Base-by-base conservation (phyloP, 2,888 invertebrate genomes). In the Ctena decussata region DNA sequence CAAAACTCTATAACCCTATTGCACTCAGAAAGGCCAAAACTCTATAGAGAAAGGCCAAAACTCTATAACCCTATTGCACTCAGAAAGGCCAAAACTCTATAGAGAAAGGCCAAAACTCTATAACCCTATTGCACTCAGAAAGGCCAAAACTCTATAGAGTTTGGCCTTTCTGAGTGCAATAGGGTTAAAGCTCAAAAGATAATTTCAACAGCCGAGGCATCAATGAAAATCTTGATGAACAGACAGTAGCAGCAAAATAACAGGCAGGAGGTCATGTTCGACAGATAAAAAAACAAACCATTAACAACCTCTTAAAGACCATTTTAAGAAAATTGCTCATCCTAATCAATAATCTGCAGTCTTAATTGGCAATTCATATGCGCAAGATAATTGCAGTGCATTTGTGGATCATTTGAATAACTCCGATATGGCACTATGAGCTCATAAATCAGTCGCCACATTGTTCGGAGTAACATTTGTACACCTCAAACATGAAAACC, bases 301-400 rank as follows among this genome's bases (percentile, higher is more conserved):
- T 15, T 53, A 18, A 53, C 53, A 41, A 41, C n/a, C 53, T 53
- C 53, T 53, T 53, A 18, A 53, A n/a, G 53, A 53, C 12, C 8
- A 12, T 8, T 53, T 53, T 5, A 53, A 53, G 21, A 53, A 53
- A 53, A 53, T 53, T 53, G 53, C 53, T 53, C 53, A n/a, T 53
- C n/a, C 53, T 5, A 53, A 53, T 53, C 53, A 53, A 53, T 53
- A 53, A 53, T n/a, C 53, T 8, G 53, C 53, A 53, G 41, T 21
- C 53, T 15, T 53, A 53, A 53, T 53, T 53, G 53, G 53, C 53
- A 53, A 53, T 53, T 53, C 53, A 53, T 53, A 53, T 53, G 53
- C 53, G 21, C 5, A 53, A 53, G 53, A 53, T 53, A 53, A 53
- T 53, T 53, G 53, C 53, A 53, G 35, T 65, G 35, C 32, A 65